Percentiles rank a stretch among this genome's conserved stretches.
phyloP scores from a whole-genome alignment of 2,888 invertebrate species.

The Phrixothrix hirtus region DNA sequence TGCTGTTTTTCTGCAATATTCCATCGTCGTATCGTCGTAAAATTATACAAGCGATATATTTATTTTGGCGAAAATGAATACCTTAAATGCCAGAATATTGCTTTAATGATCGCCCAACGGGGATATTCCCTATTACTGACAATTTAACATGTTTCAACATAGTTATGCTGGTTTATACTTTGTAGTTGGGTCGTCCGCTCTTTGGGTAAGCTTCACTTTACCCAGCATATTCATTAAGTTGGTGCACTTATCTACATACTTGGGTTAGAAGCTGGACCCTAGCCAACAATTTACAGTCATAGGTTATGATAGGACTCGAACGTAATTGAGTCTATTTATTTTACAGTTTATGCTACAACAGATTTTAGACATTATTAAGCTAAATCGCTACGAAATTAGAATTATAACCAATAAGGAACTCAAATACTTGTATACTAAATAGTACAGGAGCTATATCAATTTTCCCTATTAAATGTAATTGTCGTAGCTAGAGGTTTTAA shows the following conservation, averaged over 20 bases:
- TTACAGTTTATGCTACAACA: not conserved
- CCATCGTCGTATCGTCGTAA: too few species aligned
- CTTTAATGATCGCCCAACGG: slow-evolving; percentile 1
- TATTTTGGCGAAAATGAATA: too few species aligned
- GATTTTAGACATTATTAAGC: not conserved
- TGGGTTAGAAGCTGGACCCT: slow-evolving; percentile 6
- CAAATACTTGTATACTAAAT: too few species aligned
- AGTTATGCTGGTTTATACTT: slow-evolving; percentile 13
- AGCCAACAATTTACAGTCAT: slow-evolving; percentile 1
- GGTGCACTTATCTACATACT: slow-evolving; percentile 13
- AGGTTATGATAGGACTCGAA: not conserved
- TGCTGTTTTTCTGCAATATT: slow-evolving; percentile 21
- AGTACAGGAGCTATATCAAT: too few species aligned
- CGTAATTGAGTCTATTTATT: not conserved
- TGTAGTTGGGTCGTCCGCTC: slow-evolving; percentile 9
- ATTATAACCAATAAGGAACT: too few species aligned
- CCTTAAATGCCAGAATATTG: slow-evolving; percentile 1
- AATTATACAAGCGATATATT: too few species aligned
- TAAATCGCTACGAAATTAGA: not conserved
- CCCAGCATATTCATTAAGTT: slow-evolving; percentile 9
- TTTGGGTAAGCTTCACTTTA: slow-evolving; percentile 7
- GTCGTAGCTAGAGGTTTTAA: too few species aligned
- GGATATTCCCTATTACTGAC: slow-evolving; percentile 8
- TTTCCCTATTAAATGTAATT: too few species aligned
- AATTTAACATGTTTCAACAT: slow-evolving; percentile 14